Percentiles rank a stretch among this genome's conserved stretches.
Evolutionary conservation across 2,797 vertebrate species (phyloP).

Genomic region (Podargus strigoides): DNA sequence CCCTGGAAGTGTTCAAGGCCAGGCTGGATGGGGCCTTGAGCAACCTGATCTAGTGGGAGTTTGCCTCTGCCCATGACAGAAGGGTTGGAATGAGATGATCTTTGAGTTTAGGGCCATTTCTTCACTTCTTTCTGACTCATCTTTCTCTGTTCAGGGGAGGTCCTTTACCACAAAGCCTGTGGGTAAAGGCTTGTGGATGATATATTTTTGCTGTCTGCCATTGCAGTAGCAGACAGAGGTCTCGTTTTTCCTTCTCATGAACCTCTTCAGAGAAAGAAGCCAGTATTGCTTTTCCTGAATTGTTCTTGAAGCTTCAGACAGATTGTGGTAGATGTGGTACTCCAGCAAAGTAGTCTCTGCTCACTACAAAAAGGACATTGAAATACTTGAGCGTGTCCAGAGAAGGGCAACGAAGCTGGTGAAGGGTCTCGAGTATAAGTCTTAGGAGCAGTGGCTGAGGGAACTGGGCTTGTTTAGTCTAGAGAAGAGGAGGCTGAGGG

Average conservation of each 20-base stretch:
- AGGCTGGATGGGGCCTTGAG: too few species aligned
- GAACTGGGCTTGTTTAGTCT: too few species aligned
- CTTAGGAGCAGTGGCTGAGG: too few species aligned
- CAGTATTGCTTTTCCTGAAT: background rate
- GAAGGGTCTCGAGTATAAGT: too few species aligned
- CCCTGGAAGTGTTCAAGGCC: too few species aligned
- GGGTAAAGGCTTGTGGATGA: background rate
- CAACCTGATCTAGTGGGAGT: too few species aligned
- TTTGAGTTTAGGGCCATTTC: background rate
- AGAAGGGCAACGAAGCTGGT: too few species aligned
- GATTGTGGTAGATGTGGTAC: background rate
- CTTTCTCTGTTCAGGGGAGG: background rate
- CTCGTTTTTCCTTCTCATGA: background rate
- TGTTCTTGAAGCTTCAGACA: background rate
- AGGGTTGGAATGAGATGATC: too few species aligned
- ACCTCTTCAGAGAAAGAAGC: background rate
- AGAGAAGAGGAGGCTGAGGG: too few species aligned
- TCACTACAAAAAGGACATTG: too few species aligned
- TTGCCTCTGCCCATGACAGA: too few species aligned
- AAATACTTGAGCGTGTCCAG: too few species aligned
- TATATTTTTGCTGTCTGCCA: background rate
- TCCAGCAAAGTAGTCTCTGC: background rate
- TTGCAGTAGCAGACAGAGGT: background rate
- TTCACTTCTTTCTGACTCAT: background rate
- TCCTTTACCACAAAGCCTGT: background rate